These are phyloP conservation scores for Papio anubis DNA, from an alignment of 2,113 vertebrate species.

Conservation along the genomic window DNA sequence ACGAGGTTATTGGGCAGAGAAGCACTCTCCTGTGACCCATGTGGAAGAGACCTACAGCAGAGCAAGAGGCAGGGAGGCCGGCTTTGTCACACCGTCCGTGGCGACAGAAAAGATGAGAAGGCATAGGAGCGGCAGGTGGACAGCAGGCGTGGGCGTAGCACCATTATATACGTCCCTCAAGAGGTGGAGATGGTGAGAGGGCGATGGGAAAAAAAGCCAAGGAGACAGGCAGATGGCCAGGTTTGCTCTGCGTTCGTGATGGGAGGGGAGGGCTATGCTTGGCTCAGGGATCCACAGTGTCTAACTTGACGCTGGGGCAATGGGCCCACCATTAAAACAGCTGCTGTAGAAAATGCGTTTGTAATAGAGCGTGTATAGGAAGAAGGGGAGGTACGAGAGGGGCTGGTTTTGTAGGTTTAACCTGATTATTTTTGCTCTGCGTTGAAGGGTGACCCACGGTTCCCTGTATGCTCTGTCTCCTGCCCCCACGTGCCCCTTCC, in stretches of 20 bases:
- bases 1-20: conserved; percentile 94
- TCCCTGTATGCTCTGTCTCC: fast-evolving
- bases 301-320: fast-evolving
- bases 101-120: not conserved
- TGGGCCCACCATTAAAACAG: not conserved
- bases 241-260: not conserved
- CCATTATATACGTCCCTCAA: not conserved
- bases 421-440: not conserved
- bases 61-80: conserved; percentile 87
- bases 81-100: not conserved
- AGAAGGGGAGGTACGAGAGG: not conserved
- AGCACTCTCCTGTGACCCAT: conserved; percentile 91
- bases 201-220: not conserved
- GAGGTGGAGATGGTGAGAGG: not conserved
- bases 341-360: not conserved
- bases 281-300: fast-evolving
- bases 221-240: not conserved
- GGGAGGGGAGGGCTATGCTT: not conserved
- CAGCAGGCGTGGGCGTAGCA: not conserved
- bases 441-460: no score
- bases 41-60: conserved; percentile 97
- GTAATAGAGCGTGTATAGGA: fast-evolving
- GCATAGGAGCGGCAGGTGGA: not conserved
- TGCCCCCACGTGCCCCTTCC: fast-evolving
- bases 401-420: not conserved